These are phyloP conservation scores for Sphaerophoria taeniata DNA, from an alignment of 2,888 invertebrate species.

Conservation along the genomic window DNA sequence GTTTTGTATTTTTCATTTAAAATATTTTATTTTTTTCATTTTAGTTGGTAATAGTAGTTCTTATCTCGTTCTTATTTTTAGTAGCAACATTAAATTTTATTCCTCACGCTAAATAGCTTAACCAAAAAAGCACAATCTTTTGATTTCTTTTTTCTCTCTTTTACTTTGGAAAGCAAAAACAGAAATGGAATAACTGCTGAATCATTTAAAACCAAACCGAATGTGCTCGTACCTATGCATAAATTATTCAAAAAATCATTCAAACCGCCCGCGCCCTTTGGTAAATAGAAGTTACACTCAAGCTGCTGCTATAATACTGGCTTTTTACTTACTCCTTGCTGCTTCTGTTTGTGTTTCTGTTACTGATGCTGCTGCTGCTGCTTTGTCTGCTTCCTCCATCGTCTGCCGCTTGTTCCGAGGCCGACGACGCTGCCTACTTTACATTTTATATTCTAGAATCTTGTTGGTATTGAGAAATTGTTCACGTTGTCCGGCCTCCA, in stretches of 20 bases:
- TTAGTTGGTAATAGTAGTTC: constrained; percentile 41
- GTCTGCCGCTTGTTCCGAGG: constrained; percentile 78
- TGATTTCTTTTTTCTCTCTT: neutral
- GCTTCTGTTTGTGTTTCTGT: neutral
- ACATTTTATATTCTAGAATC: constrained; percentile 83
- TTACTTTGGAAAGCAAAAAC: constrained; percentile 25
- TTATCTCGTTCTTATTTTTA: constrained; percentile 20
- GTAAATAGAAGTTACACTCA: neutral
- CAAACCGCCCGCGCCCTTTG: constrained; percentile 7
- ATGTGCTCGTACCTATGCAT: neutral
- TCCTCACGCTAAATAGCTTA: constrained; percentile 27
- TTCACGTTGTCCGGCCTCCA: constrained; percentile 82
- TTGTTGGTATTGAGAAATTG: constrained; percentile 83
- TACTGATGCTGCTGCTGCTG: constrained; percentile 7
- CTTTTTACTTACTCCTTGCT: neutral
- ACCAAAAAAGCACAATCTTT: constrained; percentile 22
- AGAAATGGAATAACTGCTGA: neutral
- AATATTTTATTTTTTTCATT: constrained; percentile 22
- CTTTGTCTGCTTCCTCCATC: neutral
- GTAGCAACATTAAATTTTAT: constrained; percentile 36
- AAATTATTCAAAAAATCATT: constrained; percentile 38
- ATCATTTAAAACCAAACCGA: constrained; percentile 19
- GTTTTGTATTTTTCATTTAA: constrained; percentile 27
- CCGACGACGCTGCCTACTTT: constrained; percentile 81
- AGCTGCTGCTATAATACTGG: neutral